Evolutionary conservation across 2,888 invertebrate species (phyloP), one percentile per base, ranked within the genome.

Genomic region (Synergus umbraculus): DNA sequence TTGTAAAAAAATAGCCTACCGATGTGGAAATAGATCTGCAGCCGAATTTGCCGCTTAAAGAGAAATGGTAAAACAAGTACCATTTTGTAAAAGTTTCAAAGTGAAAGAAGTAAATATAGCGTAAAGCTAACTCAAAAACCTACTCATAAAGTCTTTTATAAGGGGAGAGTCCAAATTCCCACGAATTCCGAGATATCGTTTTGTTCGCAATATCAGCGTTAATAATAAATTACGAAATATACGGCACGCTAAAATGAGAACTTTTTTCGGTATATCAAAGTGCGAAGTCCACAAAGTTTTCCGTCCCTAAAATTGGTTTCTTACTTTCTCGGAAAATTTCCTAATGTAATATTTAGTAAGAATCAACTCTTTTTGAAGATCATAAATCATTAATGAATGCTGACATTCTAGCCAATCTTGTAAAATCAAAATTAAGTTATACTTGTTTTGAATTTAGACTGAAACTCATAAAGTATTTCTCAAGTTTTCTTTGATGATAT

Each of bases 301-400:
- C 44, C 69, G 69, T 46, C 15, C 29, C 46, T 69, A 29, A 46
- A 8, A 69, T 49, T 69, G 60, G 81, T 79, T 65, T 54, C 44
- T 82, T 83, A 84, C 84, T 85, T 84, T 81, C 81, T 44, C 43
- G 76, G 67, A 78, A 73, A 63, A 44, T 84, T 84, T 86, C 86
- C 8, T n/a, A 54, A 54, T 54, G 4, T 54, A 54, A 54, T 54
- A 54, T 54, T 54, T 8, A 54, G n/a, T 15, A 15, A 54, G n/a
- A n/a, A n/a, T 49, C 0, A 49, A 5, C 49, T 49, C 15, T 49
- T 15, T 54, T 54, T 54, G 54, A 54, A n/a, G 54, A 54, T 54
- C 54, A 54, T 54, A 15, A 54, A 54, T 54, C n/a, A 54, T 54
- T n/a, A 54, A 54, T 54, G 54, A 54, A 54, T 8, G n/a, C n/a